Conservation (phyloP, 2,113 vertebrate species). For the Dasyornis broadbenti region DNA sequence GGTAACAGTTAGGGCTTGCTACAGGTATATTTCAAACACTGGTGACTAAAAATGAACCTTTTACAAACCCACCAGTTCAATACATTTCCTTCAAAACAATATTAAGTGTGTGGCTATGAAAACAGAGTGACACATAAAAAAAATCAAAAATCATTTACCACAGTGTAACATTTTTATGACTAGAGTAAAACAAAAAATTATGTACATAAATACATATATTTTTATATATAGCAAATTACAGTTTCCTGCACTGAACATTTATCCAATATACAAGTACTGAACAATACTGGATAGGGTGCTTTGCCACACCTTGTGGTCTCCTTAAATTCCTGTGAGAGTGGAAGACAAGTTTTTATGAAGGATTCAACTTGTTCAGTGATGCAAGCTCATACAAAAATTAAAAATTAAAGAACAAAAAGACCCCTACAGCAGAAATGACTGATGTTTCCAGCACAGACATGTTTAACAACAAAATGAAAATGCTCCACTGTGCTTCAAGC, state of each 20-base stretch:
- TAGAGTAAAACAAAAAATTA: conserved; percentile 56
- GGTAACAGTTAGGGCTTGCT: conserved; percentile 27
- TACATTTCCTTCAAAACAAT: conserved; percentile 9
- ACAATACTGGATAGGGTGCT: conserved; percentile 63
- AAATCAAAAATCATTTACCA: conserved; percentile 55
- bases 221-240: conserved; percentile 69
- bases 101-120: conserved; percentile 47
- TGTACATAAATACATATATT: conserved; percentile 60
- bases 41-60: conserved; percentile 32
- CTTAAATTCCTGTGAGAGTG: conserved; percentile 57
- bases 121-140: conserved; percentile 50
- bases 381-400: conserved; percentile 19
- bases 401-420: background rate
- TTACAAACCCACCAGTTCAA: background rate
- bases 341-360: conserved; percentile 70
- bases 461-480: background rate
- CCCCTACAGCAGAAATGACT: background rate
- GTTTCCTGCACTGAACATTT: conserved; percentile 73
- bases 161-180: conserved; percentile 52
- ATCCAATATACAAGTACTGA: conserved; percentile 67
- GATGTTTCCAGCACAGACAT: background rate
- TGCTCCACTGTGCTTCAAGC: background rate
- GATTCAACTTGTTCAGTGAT: conserved; percentile 67
- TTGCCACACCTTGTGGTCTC: conserved; percentile 33
- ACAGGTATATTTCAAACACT: conserved; percentile 8